Evolutionary conservation across 2,888 invertebrate species (phyloP).

Genomic region (Fragum whitleyi): DNA sequence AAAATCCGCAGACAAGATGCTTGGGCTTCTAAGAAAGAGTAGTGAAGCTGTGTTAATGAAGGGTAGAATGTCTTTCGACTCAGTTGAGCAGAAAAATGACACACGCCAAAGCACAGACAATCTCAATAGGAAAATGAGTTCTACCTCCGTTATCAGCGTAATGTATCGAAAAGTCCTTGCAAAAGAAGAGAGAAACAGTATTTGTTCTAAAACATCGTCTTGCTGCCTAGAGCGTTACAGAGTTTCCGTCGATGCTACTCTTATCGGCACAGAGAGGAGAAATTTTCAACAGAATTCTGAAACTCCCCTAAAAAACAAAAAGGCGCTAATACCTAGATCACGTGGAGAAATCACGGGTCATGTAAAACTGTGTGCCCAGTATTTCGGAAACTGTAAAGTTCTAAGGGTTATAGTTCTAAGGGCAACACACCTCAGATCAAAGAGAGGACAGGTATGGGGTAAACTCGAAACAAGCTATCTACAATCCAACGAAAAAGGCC

Average conservation of each 20-base stretch:
- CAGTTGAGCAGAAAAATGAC: neutral
- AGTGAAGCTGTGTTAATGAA: neutral
- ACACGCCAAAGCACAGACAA: neutral
- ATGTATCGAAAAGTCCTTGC: neutral
- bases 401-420: neutral
- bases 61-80: neutral
- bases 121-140: neutral
- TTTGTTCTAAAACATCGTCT: neutral
- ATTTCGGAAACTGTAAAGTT: neutral
- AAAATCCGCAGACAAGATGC: too few relatives aligned
- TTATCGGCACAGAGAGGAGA: neutral
- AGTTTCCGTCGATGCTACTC: neutral
- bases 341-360: neutral
- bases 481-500: neutral
- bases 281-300: neutral
- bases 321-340: neutral
- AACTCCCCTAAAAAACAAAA: neutral
- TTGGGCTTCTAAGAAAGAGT: too few relatives aligned
- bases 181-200: neutral
- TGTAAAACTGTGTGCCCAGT: neutral
- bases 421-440: neutral
- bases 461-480: neutral
- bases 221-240: neutral
- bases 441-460: neutral
- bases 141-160: neutral